Conservation (phyloP, 1,140 invertebrate genomes). For the Pantala flavescens region DNA sequence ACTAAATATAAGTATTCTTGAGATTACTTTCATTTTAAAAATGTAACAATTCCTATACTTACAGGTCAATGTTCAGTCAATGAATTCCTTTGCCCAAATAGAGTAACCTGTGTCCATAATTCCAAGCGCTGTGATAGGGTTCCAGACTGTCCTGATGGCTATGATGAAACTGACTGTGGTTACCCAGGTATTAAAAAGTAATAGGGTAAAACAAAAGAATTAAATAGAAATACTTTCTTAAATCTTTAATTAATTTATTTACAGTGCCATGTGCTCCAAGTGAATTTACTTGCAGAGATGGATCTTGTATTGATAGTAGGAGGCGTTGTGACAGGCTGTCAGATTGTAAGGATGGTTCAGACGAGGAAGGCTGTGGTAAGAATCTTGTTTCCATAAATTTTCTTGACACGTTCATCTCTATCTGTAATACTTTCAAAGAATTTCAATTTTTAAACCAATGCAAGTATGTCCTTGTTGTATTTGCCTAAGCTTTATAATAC, state of each 20-base stretch:
- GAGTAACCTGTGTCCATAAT: constrained; percentile 33
- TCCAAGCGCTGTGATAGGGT: constrained; percentile 32
- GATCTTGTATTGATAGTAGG: constrained; percentile 30
- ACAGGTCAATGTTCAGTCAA: constrained; percentile 19
- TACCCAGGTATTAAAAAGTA: background rate
- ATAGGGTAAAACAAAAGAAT: background rate
- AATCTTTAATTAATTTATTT: background rate
- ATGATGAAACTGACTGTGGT: constrained; percentile 38
- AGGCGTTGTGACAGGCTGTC: constrained; percentile 31
- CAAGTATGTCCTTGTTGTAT: no score
- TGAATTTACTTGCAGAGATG: constrained; percentile 32
- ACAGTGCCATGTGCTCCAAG: constrained; percentile 13
- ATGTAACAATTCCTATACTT: no score
- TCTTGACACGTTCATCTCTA: no score
- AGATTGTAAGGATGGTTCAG: constrained; percentile 34
- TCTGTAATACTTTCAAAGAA: no score
- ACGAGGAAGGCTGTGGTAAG: constrained; percentile 33
- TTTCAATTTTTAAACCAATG: no score
- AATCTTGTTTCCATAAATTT: constrained; percentile 17
- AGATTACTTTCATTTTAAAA: no score
- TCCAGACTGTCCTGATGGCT: constrained; percentile 34
- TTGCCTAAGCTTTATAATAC: no score
- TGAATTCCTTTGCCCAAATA: constrained; percentile 30
- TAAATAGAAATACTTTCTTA: background rate
- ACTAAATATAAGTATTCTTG: no score